Percentiles rank a stretch among this genome's conserved stretches.
Evolutionary conservation across 2,888 invertebrate species (phyloP).

Genomic region (Pollenia labialis): DNA sequence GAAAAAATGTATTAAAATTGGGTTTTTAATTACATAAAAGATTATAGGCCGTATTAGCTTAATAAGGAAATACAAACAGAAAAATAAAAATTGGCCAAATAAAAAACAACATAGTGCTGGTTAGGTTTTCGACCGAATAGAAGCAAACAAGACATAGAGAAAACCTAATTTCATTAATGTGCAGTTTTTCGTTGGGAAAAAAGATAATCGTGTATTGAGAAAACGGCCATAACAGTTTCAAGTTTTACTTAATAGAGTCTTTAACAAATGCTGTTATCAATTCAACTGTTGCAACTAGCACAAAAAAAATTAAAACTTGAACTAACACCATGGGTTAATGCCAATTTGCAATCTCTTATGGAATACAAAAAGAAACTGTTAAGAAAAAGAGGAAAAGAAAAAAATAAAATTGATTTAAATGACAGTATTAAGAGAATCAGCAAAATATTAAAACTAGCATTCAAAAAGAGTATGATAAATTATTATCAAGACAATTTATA

Average conservation of each 20-base stretch:
- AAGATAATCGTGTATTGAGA: no score
- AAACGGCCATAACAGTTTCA: not conserved
- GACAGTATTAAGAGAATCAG: no score
- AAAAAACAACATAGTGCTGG: no score
- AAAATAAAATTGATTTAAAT: not conserved
- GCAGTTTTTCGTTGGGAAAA: no score
- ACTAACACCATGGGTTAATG: conserved; percentile 4
- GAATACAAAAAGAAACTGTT: conserved; percentile 13
- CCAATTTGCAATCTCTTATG: conserved; percentile 9
- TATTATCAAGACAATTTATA: conserved; percentile 14
- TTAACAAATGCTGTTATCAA: not conserved
- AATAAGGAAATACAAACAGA: no score
- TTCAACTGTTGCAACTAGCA: conserved; percentile 4
- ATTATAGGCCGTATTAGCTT: no score
- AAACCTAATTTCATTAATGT: no score
- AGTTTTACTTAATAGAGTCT: conserved; percentile 1
- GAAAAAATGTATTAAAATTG: no score
- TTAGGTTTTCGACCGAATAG: no score
- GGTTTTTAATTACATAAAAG: no score
- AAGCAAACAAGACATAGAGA: no score
- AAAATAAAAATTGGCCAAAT: no score
- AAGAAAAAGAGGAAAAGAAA: conserved; percentile 25
- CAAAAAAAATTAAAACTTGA: not conserved
- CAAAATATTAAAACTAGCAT: not conserved
- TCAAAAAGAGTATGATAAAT: conserved; percentile 9